These are phyloP conservation scores for Ischnus inquisitorius DNA, from an alignment of 2,888 invertebrate genomes.

Conservation along the genomic window DNA sequence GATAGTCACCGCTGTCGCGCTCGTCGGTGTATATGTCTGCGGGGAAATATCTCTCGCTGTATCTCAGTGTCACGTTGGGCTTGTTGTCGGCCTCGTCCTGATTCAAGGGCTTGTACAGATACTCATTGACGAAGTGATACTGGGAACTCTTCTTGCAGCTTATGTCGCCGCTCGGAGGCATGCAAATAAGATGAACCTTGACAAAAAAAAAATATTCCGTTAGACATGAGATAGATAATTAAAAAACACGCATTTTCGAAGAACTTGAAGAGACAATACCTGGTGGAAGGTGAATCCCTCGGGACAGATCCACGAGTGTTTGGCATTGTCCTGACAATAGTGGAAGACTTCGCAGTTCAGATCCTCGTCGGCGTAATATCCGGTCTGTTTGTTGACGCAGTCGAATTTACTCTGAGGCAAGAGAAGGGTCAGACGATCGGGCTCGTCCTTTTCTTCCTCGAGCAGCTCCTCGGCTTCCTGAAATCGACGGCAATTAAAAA, in stretches of 20 bases:
- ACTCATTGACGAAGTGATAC: slow-evolving; percentile 97
- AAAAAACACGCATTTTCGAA: not conserved
- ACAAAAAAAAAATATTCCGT: slow-evolving; percentile 24
- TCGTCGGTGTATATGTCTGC: slow-evolving; percentile 89
- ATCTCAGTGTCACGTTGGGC: slow-evolving; percentile 92
- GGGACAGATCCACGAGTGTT: slow-evolving; percentile 97
- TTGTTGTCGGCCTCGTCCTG: slow-evolving; percentile 93
- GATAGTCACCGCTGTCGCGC: slow-evolving; percentile 81
- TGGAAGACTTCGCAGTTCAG: slow-evolving; percentile 97
- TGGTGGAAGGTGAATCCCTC: slow-evolving; percentile 96
- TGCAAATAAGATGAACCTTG: slow-evolving; percentile 96
- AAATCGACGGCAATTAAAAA: slow-evolving; percentile 19
- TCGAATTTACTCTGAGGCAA: slow-evolving; percentile 94
- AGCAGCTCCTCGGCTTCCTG: slow-evolving; percentile 86
- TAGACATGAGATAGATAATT: not conserved
- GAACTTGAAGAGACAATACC: slow-evolving; percentile 84
- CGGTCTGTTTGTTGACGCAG: slow-evolving; percentile 93
- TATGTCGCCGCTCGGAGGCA: slow-evolving; percentile 96
- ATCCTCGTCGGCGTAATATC: slow-evolving; percentile 96
- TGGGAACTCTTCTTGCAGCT: slow-evolving; percentile 95
- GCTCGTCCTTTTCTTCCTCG: slow-evolving; percentile 93
- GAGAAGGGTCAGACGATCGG: slow-evolving; percentile 92
- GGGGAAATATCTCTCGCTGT: slow-evolving; percentile 94
- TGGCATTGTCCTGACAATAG: slow-evolving; percentile 95
- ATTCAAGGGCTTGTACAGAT: slow-evolving; percentile 95